Evolutionary conservation across 2,888 invertebrate genomes (phyloP), one percentile per base, ranked within the genome.

Genomic region (Drosophila engyochracea): DNA sequence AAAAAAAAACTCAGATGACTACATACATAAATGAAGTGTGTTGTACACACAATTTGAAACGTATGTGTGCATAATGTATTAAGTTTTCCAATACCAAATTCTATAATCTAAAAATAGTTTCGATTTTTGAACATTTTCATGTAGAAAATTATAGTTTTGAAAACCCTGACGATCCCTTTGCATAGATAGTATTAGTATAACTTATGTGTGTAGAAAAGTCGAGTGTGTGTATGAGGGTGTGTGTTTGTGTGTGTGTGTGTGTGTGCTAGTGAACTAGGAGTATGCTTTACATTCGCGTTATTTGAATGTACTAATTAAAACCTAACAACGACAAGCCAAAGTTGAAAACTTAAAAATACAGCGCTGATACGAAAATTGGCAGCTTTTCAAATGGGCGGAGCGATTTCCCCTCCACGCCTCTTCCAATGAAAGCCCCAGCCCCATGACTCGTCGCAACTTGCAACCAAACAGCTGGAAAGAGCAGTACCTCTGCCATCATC

Each of bases 241-340:
- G 14, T 16, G 33, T 22, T 6, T 22, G 22, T 22, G 22, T 22
- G 41, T 41, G 9, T 9, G 10, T 22, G 14, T 57, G 33, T 54
- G 54, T 51, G 35, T 37, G 16, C 30, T 16, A 25, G 31, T 41
- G n/a, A 41, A 31, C 30, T 30, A 28, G 39, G 39, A 51, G 22
- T 12, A 57, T 63, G 60, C 53, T 47, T 66, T 67, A 55, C 51
- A 62, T 75, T 66, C 63, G 70, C 54, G 55, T 69, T 76, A 75
- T 76, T 79, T 70, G 75, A 64, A 60, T 81, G 83, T 80, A 85
- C 83, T 83, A 83, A 83, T 83, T 83, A 83, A 83, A 83, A 88
- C 67, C 88, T 66, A 70, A 85, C 73, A 85, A 79, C 70, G 67
- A 82, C 80, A 80, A 59, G 72, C 64, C 69, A 70, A 74, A 82